Percentiles rank a stretch among this genome's conserved stretches.
phyloP scores from a whole-genome alignment of 2,888 invertebrate species.

The Muschampia plurimacula region DNA sequence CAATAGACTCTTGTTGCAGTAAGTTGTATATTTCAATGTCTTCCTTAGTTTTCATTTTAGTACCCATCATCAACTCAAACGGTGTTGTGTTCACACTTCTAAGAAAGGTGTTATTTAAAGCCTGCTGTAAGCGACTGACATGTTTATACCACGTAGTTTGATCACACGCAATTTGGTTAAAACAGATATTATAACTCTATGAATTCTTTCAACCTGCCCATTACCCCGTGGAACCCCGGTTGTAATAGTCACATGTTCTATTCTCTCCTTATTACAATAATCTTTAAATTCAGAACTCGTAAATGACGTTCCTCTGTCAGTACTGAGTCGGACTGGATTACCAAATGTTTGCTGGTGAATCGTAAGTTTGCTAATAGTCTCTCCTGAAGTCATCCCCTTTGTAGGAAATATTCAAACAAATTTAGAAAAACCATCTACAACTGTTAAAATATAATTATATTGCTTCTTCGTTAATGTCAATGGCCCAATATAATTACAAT shows the following conservation, averaged over 20 bases:
- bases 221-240: not conserved
- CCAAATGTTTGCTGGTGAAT: not conserved
- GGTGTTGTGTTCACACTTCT: not conserved
- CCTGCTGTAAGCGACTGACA: not conserved
- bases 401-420: not conserved
- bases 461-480: not conserved
- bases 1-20: not conserved
- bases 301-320: not conserved
- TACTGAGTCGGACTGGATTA: not conserved
- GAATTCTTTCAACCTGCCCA: not conserved
- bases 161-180: not conserved
- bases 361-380: not conserved
- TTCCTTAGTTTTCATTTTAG: not conserved
- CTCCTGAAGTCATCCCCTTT: not conserved
- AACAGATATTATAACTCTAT: not conserved
- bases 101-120: not conserved
- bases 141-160: not conserved
- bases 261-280: not conserved
- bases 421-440: not conserved
- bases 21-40: not conserved
- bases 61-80: not conserved
- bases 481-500: not conserved
- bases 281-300: not conserved
- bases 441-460: not conserved
- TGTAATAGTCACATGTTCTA: not conserved